Evolutionary conservation across 2,797 vertebrate species (phyloP), one percentile per base, ranked within the genome.

Genomic region (Danio choprae): DNA sequence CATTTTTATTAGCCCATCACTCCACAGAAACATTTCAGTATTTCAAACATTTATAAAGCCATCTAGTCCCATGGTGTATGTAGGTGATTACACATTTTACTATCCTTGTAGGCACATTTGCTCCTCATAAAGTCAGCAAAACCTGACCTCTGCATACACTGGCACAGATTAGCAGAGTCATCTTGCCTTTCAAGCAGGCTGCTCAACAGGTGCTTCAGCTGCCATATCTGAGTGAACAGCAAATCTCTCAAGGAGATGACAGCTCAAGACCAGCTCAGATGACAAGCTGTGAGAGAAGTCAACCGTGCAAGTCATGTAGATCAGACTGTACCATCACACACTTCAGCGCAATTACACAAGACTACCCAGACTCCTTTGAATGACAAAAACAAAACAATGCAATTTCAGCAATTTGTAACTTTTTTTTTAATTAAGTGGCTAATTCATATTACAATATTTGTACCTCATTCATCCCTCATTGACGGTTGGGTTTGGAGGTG

Each of bases 201-300:
- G 55, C 12, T 58, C 12, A 79, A 72, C 68, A 79, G 77, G 77
- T 79, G 77, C 46, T 63, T 36, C 58, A 10, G 36, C 68, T 71
- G 56, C 67, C 38, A 29, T 29, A 41, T 53, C 58, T n/a, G 8
- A n/a, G 44, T 38, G 9, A 60, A 56, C 77, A 55, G 9, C 58
- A 63, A 62, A 72, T 78, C 44, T 68, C 56, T 41, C 29, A 10
- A 5, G 15, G 68, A 79, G 77, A 62, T 44, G 68, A 79, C 77
- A 72, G 68, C 68, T 72, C 67, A 53, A 64, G 46, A 72, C 43
- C 46, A 64, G 63, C 68, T 79, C 77, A 5, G n/a, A 62, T 70
- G 67, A 70, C 65, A 78, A 60, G 65, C 15, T 18, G 7, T 46
- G 13, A 43, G 13, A 79, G 43, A 20, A 18, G 5, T 48, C 56